Base-by-base conservation (phyloP, 1,140 invertebrate species). In the Chrysomallon squamiferum region DNA sequence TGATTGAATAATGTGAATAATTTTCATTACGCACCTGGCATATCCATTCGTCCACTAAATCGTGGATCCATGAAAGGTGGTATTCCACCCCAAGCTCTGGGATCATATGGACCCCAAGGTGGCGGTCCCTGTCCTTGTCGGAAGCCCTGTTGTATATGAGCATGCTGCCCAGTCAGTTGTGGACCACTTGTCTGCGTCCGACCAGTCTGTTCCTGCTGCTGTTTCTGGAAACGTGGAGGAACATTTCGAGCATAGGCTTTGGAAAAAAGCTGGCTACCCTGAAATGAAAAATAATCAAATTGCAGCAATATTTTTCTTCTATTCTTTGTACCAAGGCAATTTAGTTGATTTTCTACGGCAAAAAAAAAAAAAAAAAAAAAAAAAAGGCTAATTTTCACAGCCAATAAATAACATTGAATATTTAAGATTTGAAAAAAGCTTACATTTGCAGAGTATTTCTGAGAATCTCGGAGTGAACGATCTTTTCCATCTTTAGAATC, bases 221-320 rank as follows among this genome's bases (percentile, higher is more conserved):
- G 92, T 74, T 92, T 93, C 79, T 93, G 90, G 84, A 96, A 95
- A 47, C 94, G 88, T 41, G 94, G 94, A 35, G 94, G 93, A 70
- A 95, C 87, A 63, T 93, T 92, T 52, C 88, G 93, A 91, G 82
- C 54, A 69, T 92, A 94, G 54, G 90, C 89, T 74, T 91, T 89
- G 11, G 90, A 90, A 75, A 66, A 74, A 47, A 59, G 61, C 50
- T 68, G 70, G 59, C 65, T 62, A 68, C 66, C 62, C 70, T 72
- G 66, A 56, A 30, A 56, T 20, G 43, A 66, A 50, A 30, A 29
- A n/a, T 25, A 33, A 58, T 32, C 18, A n/a, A 20, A 29, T n/a
- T n/a, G n/a, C n/a, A n/a, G n/a, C n/a, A n/a, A n/a, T n/a, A n/a
- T n/a, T n/a, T n/a, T n/a, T n/a, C n/a, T n/a, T n/a, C n/a, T n/a